Base-by-base conservation (phyloP, 2,113 vertebrate species). In the Hemibagrus wyckioides region DNA sequence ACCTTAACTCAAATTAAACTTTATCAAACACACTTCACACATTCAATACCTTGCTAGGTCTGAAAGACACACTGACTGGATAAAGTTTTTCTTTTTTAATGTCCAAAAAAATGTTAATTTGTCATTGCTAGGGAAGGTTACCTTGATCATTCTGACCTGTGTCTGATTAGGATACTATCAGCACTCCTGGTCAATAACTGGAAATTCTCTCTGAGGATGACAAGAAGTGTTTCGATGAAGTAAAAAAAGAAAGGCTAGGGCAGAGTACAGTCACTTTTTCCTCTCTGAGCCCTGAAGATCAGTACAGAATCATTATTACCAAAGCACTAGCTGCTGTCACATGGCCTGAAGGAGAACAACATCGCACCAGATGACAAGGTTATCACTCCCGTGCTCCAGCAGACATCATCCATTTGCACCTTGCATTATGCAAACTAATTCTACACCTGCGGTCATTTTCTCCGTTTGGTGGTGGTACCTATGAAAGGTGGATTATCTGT, bases 391-490 rank as follows among this genome's bases (percentile, higher is more conserved):
- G 36, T 44, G 44, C 84, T 79, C 54, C 50, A 50, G 67, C 88
- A 90, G 65, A 77, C 71, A 39, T 90, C 86, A 76, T 85, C 79
- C 71, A 61, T 83, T 84, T 79, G 48, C 83, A 21, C 59, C 80
- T 28, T 80, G 57, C 39, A 79, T 85, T 90, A 89, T 84, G 83
- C 89, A 85, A 89, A 87, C 83, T 56, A 52, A 77, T 91, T 84
- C 61, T 50, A 82, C 67, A 87, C 89, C 86, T 83, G 81, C 50
- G 50, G 89, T 61, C 84, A 87, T 89, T 82, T 61, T 21, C 63
- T 86, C 77, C 28, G 23, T 83, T 85, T 80, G 77, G 87, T 80
- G 76, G 41, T 86, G 33, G 84, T 63, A 59, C 61, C 84, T 80
- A 61, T 85, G 80, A 85, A 88, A 87, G 80, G 73, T 41, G 73